phyloP scores from a whole-genome alignment of 1,140 invertebrate genomes.

The Cardiocondyla obscurior region DNA sequence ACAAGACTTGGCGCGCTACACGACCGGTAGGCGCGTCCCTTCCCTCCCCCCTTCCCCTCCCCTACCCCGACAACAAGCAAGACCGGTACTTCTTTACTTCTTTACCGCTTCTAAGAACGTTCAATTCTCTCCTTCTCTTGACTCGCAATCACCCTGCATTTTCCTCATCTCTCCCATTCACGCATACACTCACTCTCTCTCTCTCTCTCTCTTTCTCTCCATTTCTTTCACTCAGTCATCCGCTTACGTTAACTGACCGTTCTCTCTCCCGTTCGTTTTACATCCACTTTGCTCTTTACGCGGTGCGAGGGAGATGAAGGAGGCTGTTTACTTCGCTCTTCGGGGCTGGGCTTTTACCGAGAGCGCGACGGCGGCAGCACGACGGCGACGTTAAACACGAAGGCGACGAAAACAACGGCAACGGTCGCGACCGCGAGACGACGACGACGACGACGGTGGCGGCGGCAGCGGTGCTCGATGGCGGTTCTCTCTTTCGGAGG shows the following conservation, averaged over 20 bases:
- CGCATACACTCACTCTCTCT: neutral
- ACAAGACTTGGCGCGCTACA: conserved; percentile 50
- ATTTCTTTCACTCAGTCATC: conserved; percentile 20
- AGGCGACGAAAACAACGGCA: neutral
- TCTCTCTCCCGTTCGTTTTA: neutral
- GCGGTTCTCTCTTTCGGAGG: conserved; percentile 51
- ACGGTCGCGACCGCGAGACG: neutral
- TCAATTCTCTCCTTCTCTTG: neutral
- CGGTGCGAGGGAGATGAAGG: conserved; percentile 53
- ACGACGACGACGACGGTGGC: conserved; percentile 23
- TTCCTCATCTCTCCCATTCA: conserved; percentile 24
- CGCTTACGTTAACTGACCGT: conserved; percentile 1
- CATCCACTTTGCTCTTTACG: conserved; percentile 55
- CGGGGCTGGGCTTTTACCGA: conserved; percentile 47
- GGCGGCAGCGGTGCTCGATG: conserved; percentile 56
- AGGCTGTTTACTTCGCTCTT: conserved; percentile 11
- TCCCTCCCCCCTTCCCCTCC: conserved; percentile 1
- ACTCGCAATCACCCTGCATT: neutral
- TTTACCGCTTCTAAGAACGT: conserved; percentile 19
- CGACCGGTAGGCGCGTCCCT: conserved; percentile 52
- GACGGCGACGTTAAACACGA: conserved; percentile 7
- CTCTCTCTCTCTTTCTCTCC: neutral
- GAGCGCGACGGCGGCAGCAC: conserved; percentile 29
- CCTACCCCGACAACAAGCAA: conserved; percentile 12
- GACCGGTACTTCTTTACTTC: neutral